Evolutionary conservation across 2,888 invertebrate genomes (phyloP).

Genomic region (Drosophila quinaria): DNA sequence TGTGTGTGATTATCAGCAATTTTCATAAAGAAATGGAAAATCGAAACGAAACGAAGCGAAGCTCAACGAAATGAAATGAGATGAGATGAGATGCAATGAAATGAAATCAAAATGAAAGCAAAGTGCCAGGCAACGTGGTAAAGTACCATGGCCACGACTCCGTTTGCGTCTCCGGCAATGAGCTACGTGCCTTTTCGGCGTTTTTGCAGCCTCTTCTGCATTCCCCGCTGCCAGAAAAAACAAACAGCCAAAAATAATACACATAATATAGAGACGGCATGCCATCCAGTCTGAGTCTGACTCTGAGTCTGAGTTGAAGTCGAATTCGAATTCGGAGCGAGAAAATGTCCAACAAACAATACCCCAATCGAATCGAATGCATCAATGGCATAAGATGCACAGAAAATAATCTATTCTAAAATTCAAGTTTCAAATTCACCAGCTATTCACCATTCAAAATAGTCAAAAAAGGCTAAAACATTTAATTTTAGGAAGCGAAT

Average conservation of each 20-base stretch:
- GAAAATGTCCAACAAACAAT: conserved; percentile 55
- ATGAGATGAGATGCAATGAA: too few species aligned
- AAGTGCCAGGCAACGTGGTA: conserved; percentile 76
- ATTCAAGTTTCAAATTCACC: too few species aligned
- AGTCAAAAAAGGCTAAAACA: too few species aligned
- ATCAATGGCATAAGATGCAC: conserved; percentile 2
- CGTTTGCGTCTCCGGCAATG: conserved; percentile 61
- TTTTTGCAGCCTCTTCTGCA: conserved; percentile 72
- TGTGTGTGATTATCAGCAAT: conserved; percentile 73
- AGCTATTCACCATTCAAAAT: too few species aligned
- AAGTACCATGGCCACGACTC: conserved; percentile 70
- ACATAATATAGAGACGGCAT: conserved; percentile 47
- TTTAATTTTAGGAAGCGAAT: too few species aligned
- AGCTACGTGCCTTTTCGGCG: conserved; percentile 77
- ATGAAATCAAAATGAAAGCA: conserved; percentile 58
- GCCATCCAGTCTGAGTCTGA: neutral
- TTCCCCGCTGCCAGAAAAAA: conserved; percentile 44
- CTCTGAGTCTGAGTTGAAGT: neutral
- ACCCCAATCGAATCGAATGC: conserved; percentile 38
- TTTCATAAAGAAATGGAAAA: conserved; percentile 78
- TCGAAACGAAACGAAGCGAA: conserved; percentile 57
- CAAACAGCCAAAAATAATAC: conserved; percentile 65
- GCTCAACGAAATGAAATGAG: conserved; percentile 60
- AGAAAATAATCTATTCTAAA: too few species aligned
- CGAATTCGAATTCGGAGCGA: neutral